Evolutionary conservation across 1,140 invertebrate species (phyloP).

Genomic region (Dendrolimus punctatus): DNA sequence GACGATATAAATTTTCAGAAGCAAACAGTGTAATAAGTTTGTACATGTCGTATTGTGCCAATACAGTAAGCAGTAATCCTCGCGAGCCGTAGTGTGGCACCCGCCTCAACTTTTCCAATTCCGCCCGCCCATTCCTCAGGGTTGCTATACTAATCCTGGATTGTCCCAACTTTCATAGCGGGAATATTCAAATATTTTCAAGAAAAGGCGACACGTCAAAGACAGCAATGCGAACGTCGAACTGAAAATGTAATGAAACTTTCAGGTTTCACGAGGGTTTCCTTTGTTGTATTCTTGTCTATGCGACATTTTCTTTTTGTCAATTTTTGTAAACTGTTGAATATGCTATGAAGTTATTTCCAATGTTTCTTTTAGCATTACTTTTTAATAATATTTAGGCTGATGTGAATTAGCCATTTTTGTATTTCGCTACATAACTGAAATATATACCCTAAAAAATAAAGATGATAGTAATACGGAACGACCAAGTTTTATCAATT

Average conservation of each 20-base stretch:
- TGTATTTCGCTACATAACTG: too few relatives aligned
- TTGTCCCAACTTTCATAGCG: conserved; percentile 30
- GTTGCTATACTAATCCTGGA: conserved; percentile 33
- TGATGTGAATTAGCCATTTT: too few relatives aligned
- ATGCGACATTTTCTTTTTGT: too few relatives aligned
- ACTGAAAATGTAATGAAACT: not conserved
- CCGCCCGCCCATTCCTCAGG: conserved; percentile 26
- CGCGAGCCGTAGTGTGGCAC: conserved; percentile 11
- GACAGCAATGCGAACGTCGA: not conserved
- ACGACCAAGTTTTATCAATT: too few relatives aligned
- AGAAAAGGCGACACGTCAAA: too few relatives aligned
- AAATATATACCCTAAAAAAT: too few relatives aligned
- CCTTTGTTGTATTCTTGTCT: not conserved
- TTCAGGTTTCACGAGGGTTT: not conserved
- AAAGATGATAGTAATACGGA: too few relatives aligned
- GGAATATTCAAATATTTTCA: conserved; percentile 22
- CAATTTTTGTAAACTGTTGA: too few relatives aligned
- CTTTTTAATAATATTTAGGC: too few relatives aligned
- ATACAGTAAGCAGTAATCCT: conserved; percentile 26
- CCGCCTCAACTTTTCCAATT: conserved; percentile 41
- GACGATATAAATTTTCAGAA: conserved; percentile 1
- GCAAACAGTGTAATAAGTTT: conserved; percentile 20
- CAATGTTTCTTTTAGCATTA: too few relatives aligned
- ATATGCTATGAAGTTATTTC: too few relatives aligned
- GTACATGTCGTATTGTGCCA: conserved; percentile 24